Conservation (phyloP, 2,797 vertebrate species). For the Erpetoichthys calabaricus region DNA sequence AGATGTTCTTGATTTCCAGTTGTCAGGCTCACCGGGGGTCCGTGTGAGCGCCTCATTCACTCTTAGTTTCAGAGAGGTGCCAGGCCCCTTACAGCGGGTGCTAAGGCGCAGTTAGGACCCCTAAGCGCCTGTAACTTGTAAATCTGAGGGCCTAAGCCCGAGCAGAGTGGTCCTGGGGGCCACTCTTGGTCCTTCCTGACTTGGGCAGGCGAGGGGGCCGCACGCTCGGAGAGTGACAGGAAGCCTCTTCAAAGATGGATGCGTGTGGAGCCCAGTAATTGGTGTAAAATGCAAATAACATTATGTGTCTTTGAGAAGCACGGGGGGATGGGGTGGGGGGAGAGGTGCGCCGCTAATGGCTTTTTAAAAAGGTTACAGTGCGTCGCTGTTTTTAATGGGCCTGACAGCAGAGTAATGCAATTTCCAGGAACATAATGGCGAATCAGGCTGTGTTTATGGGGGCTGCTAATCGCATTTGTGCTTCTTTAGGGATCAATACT, state of each 20-base stretch:
- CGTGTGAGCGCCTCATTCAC: no score
- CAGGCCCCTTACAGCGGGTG: no score
- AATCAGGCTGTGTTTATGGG: conserved; percentile 15
- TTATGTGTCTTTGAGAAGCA: conserved; percentile 38
- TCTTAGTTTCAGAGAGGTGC: no score
- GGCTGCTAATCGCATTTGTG: conserved; percentile 1
- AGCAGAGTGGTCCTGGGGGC: conserved; percentile 13
- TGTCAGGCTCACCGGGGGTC: no score
- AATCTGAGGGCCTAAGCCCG: background rate
- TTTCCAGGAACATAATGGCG: conserved; percentile 61
- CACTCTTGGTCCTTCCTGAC: conserved; percentile 1
- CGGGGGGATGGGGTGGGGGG: conserved; percentile 16
- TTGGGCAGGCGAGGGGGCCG: no score
- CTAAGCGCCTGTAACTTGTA: no score
- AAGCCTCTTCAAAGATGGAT: conserved; percentile 3
- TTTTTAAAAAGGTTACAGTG: conserved; percentile 69
- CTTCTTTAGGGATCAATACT: conserved; percentile 2
- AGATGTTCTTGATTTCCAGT: no score
- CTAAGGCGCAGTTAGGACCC: no score
- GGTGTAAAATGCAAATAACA: conserved; percentile 47
- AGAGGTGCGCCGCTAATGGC: conserved; percentile 39
- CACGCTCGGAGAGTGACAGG: background rate
- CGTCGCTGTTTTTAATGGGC: conserved; percentile 61
- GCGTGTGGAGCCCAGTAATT: conserved; percentile 30
- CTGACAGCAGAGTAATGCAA: conserved; percentile 61